Percentiles rank a stretch among this genome's conserved stretches.
phyloP scores from a whole-genome alignment of 2,888 invertebrate genomes.

The Argyresthia goedartella region DNA sequence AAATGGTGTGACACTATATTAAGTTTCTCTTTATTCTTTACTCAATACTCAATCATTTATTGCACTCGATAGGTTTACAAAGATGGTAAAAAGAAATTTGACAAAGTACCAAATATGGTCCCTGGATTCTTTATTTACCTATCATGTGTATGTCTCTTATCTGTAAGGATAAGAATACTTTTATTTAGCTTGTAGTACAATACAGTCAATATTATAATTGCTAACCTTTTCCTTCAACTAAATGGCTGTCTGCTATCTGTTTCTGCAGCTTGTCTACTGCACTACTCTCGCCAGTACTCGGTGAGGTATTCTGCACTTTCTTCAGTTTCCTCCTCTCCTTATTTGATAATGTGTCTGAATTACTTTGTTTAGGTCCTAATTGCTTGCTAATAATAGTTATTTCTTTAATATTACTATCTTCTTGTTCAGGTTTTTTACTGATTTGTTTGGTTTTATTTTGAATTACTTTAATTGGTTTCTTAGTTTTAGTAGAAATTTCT shows the following conservation, averaged over 20 bases:
- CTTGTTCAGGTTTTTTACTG: neutral
- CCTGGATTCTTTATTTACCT: no score
- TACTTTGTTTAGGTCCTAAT: constrained; percentile 8
- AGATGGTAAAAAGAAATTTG: no score
- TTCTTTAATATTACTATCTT: constrained; percentile 6
- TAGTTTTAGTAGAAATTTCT: constrained; percentile 13
- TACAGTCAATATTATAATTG: neutral
- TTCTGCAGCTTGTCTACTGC: constrained; percentile 9
- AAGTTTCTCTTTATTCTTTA: no score
- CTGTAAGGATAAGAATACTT: no score
- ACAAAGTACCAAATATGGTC: no score
- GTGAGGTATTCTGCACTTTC: neutral
- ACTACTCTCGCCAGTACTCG: neutral
- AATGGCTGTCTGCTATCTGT: constrained; percentile 30
- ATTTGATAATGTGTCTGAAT: constrained; percentile 4
- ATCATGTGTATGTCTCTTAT: no score
- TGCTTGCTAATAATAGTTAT: constrained; percentile 10
- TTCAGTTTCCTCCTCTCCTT: neutral
- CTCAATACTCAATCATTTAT: no score
- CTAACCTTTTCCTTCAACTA: constrained; percentile 45
- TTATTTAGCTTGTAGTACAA: no score
- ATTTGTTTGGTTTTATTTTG: constrained; percentile 12
- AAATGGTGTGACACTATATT: no score
- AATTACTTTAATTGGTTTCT: constrained; percentile 6
- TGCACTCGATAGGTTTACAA: no score